These are phyloP conservation scores for Sarotherodon lohbergeri DNA, from an alignment of 2,113 vertebrate species.

Conservation along the genomic window DNA sequence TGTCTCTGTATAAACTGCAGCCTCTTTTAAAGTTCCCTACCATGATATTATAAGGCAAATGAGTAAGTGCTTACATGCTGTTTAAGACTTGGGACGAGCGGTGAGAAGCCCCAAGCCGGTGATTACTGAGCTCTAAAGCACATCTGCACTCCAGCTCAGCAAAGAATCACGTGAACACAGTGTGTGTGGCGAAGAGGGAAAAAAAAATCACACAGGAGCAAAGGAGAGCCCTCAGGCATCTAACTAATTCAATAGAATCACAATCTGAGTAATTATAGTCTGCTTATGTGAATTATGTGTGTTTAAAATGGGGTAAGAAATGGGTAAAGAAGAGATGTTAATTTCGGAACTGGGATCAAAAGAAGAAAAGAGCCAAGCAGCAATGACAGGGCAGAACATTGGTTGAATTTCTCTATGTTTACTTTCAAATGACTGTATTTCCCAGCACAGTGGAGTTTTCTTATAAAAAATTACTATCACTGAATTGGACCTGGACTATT, in stretches of 20 bases:
- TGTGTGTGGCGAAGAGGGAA: constrained; percentile 15
- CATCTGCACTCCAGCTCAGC: constrained; percentile 68
- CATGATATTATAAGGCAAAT: constrained; percentile 73
- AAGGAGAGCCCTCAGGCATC: constrained; percentile 34
- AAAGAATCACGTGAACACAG: constrained; percentile 46
- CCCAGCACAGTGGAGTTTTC: background rate
- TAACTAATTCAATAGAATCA: constrained; percentile 41
- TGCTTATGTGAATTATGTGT: constrained; percentile 52
- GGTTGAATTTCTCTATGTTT: background rate
- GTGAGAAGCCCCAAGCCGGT: constrained; percentile 71
- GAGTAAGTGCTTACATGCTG: constrained; percentile 76
- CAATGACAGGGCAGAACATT: constrained; percentile 28
- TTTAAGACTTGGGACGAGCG: constrained; percentile 65
- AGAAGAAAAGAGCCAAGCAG: constrained; percentile 1
- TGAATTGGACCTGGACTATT: background rate
- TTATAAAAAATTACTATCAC: background rate
- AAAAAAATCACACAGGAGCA: constrained; percentile 15
- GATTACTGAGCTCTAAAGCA: constrained; percentile 69
- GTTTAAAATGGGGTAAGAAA: constrained; percentile 45
- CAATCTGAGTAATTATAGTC: constrained; percentile 56
- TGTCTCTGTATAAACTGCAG: constrained; percentile 62
- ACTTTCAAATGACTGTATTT: background rate
- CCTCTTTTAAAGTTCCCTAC: constrained; percentile 65
- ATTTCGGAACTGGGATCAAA: constrained; percentile 46
- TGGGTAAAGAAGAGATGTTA: constrained; percentile 28